These are phyloP conservation scores for Phymanthus crucifer DNA, from an alignment of 92 coral and sea anemone species.

Conservation along the genomic window DNA sequence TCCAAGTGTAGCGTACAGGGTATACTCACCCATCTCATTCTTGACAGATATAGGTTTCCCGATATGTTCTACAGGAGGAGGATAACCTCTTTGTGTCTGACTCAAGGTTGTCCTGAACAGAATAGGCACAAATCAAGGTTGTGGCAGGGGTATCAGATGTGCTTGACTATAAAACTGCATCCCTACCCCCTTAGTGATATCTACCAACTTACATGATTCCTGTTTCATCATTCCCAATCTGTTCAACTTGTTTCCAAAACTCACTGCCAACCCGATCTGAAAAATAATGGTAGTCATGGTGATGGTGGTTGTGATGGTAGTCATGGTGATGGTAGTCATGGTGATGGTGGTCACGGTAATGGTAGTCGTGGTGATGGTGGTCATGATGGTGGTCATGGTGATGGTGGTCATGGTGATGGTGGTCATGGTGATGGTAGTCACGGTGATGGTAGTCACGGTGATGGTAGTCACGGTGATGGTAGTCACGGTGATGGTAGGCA, in stretches of 20 bases:
- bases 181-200: no score
- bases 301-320: no score
- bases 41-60: conserved; percentile 82
- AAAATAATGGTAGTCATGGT: background rate
- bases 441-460: no score
- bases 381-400: background rate
- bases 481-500: no score
- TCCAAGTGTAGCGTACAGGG: no score
- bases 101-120: conserved; percentile 74
- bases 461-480: no score
- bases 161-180: no score
- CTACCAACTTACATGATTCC: conserved; percentile 88
- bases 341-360: background rate
- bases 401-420: no score
- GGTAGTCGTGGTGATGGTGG: background rate
- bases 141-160: no score
- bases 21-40: conserved; percentile 90
- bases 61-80: conserved; percentile 91
- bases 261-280: conserved; percentile 98
- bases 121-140: background rate
- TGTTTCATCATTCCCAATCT: conserved; percentile 88
- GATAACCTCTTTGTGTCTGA: conserved; percentile 98
- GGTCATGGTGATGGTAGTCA: no score
- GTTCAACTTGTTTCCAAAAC: conserved; percentile 97
- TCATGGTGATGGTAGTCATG: background rate